phyloP scores from a whole-genome alignment of 2,797 vertebrate genomes.

The Glyptemys insculpta region DNA sequence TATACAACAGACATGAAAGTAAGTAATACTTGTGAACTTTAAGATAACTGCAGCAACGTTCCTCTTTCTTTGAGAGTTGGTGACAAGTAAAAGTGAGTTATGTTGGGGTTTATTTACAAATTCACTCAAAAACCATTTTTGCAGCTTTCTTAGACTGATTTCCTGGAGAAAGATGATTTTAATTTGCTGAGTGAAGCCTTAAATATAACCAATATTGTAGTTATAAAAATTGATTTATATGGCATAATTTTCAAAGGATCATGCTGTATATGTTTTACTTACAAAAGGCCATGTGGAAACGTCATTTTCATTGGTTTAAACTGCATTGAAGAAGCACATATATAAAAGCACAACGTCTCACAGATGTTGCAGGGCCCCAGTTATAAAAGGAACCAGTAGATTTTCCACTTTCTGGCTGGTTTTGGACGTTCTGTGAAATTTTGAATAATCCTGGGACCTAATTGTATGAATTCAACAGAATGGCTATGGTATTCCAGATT shows the following conservation, averaged over 20 bases:
- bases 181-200: neutral
- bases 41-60: neutral
- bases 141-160: neutral
- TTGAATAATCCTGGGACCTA: neutral
- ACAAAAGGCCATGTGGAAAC: neutral
- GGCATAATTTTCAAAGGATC: neutral
- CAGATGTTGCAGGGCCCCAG: neutral
- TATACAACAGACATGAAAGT: neutral
- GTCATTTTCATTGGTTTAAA: neutral
- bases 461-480: neutral
- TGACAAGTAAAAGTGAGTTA: neutral
- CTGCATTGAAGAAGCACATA: neutral
- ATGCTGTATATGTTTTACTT: neutral
- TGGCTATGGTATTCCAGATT: neutral
- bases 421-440: constrained; percentile 20
- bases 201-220: neutral
- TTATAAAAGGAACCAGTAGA: neutral
- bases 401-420: neutral
- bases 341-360: neutral
- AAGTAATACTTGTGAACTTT: neutral
- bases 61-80: neutral
- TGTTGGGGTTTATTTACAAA: neutral
- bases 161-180: neutral
- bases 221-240: neutral
- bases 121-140: neutral